phyloP scores from a whole-genome alignment of 2,888 invertebrate genomes.

The Mactromeris polynyma region DNA sequence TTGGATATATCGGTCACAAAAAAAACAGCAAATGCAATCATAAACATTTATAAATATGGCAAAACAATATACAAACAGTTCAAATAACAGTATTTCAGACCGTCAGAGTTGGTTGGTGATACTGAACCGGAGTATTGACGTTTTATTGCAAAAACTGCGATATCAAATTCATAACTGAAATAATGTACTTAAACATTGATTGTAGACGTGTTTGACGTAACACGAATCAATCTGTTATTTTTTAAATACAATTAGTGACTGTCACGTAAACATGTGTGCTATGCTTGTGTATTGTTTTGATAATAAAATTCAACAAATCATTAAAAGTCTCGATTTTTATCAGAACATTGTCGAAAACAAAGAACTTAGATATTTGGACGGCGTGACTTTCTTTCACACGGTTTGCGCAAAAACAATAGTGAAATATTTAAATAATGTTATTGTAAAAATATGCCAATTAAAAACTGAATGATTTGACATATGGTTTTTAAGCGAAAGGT shows the following conservation, averaged over 20 bases:
- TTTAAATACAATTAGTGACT: too few relatives aligned
- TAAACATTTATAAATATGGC: not conserved
- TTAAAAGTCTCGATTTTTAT: not conserved
- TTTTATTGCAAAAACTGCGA: not conserved
- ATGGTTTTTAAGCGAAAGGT: not conserved
- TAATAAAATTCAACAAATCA: not conserved
- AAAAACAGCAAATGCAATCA: not conserved
- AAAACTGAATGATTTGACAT: not conserved
- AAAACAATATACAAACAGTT: not conserved
- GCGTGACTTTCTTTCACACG: not conserved
- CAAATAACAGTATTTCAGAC: not conserved
- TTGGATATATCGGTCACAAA: too few relatives aligned
- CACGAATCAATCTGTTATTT: too few relatives aligned
- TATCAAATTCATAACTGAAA: not conserved
- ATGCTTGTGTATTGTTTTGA: not conserved
- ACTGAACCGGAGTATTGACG: not conserved
- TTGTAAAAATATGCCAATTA: not conserved
- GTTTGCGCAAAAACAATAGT: not conserved
- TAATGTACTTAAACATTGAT: not conserved
- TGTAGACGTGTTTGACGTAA: too few relatives aligned
- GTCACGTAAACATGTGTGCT: too few relatives aligned
- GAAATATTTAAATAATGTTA: not conserved
- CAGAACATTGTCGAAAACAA: not conserved
- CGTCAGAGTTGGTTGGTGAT: not conserved
- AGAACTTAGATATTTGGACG: not conserved